Base-by-base conservation (phyloP, 2,888 invertebrate species). In the Drosophila gaucha region DNA sequence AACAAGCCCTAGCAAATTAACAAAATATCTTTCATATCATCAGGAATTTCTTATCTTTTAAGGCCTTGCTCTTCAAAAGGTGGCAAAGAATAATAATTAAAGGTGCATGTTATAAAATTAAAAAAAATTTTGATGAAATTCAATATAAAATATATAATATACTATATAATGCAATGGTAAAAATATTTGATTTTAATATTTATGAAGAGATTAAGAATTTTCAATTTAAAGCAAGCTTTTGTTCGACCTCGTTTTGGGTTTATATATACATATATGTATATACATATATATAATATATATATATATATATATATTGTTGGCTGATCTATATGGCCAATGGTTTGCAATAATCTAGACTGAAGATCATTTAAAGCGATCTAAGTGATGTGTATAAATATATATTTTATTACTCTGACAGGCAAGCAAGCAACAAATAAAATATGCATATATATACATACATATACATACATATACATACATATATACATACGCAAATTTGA, bases 1-100 rank as follows among this genome's bases (percentile, higher is more conserved):
- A 14, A 54, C 52, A 56, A 47, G 52, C 44, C 44, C 26, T 18
- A 14, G 50, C 39, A 52, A 67, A 63, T 57, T 59, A 50, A 64
- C 20, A 38, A 64, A 57, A 60, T 64, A 59, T 67, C 59, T 72
- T n/a, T 50, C 30, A 6, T 20, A 43, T 44, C 50, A 41, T 33
- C 24, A 18, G 43, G 14, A 10, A 41, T 41, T 41, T 14, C 41
- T 9, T n/a, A 14, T 31, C 31, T 12, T 14, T 24, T 12, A 0
- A n/a, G 14, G 20, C 4, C 18, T 16, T 47, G 14, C 26, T 6
- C 18, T 16, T 47, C n/a, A 22, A 44, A 18, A 26, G 3, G 14
- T 43, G 43, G 12, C 12, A 43, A 18, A 6, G 43, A 16, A 44
- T 28, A 16, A 16, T 26, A 41, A 26, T 41, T 41, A 16, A 41